Base-by-base conservation (phyloP, 64 coral and sea anemone species). In the Dendrophyllia cribrosa region DNA sequence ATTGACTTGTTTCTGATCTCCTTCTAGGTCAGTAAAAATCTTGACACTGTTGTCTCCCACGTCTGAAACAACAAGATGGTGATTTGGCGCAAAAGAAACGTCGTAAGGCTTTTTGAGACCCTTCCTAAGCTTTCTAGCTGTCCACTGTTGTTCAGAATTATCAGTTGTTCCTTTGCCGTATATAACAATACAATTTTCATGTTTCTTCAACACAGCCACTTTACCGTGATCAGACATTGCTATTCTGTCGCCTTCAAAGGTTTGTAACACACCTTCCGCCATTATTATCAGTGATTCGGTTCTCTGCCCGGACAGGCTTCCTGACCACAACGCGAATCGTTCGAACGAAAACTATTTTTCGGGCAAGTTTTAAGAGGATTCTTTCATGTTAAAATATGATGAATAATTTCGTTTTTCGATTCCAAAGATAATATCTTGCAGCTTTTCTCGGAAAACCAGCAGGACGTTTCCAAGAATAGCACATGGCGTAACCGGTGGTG, bases 1-100 rank as follows among this genome's bases (percentile, higher is more conserved):
- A 84, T 67, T 84, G 49, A 66, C 60, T 84, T 49, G 80, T 84
- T 51, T 47, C n/a, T 12, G 44, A 47, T 25, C 26, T 64, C 62
- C 8, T 13, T 20, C n/a, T 26, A 84, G 51, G 15, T 68, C 34
- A 34, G 34, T 45, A 51, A 65, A 84, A 49, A 84, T 84, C 62
- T 84, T 84, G 4, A 84, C 12, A 0, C 19, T 67, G 60, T 49
- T 51, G 20, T 84, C 80, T 2, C 80, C 80, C 6, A 66, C 49
- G 43, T 84, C 80, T 22, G 80, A 84, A 66, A 84, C 61, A 20
- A 68, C 20, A 45, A 84, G 80, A 64, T 47, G 20, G 44, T 84
- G 19, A 84, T 84, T 51, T 50, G 80, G 80, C 19, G 60, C 80
- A 67, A 84, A 84, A 51, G 62, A 84, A 20, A 84, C 43, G 14